Base-by-base conservation (phyloP, 1,140 invertebrate genomes). In the Drosophila sucinea region DNA sequence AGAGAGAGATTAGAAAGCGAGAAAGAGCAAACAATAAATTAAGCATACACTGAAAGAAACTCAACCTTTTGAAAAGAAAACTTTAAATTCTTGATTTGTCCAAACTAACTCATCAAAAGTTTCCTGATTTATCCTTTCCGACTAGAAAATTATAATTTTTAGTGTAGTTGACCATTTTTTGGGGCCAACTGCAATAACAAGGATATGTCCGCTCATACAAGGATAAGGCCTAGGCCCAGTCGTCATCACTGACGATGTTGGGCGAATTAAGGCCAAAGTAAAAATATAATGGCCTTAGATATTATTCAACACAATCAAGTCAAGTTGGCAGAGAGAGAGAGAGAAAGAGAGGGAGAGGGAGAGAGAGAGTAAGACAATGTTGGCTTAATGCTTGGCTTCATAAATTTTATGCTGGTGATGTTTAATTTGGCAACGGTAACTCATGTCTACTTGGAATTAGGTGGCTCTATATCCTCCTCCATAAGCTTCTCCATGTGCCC, bases 341-440 rank as follows among this genome's bases (percentile, higher is more conserved):
- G 5, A 51, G 44, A 51, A 5, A 27, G 25, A 17, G 23, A 51
- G 11, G 10, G 25, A 11, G 25, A 54, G 47, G 11, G 35, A 38
- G 11, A 10, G 35, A 10, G 35, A 51, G 25, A 51, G 7, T 51
- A 27, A 51, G 44, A 25, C 44, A 51, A 51, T 51, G 44, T 66
- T 56, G 54, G 72, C 80, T 81, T 87, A 87, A 87, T 87, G 84
- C 70, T 77, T 83, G 70, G 73, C 86, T 90, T 87, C 84, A 87
- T 87, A 87, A 87, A 87, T 87, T 87, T 78, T 75, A 84, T 84
- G 84, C 47, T 77, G 67, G 77, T 87, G 84, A 87, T 87, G 84
- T 87, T 87, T 87, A 87, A 87, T 87, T 87, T 87, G 84, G 82
- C 79, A 84, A 87, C 84, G 79, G 84, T 89, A 87, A 90, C 81